These are phyloP conservation scores for Acanthosepion pharaonis DNA, from an alignment of 2,888 invertebrate genomes.

Conservation along the genomic window DNA sequence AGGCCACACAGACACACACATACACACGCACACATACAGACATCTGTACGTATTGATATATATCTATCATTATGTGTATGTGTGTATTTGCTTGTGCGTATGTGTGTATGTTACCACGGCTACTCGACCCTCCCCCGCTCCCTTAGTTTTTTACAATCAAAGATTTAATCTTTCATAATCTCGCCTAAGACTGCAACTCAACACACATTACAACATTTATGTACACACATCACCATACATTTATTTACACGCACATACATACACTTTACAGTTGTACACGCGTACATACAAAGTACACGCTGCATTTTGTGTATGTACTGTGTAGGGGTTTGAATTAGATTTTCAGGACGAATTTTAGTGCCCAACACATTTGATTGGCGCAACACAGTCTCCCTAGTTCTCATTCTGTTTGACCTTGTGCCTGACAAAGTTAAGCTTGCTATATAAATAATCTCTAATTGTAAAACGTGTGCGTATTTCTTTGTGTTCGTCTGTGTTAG, in stretches of 20 bases:
- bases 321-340: too few species aligned
- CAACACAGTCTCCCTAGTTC: neutral
- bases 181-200: too few species aligned
- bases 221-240: neutral
- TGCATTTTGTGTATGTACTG: too few species aligned
- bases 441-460: too few species aligned
- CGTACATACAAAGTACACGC: neutral
- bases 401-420: neutral
- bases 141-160: too few species aligned
- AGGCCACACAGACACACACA: too few species aligned
- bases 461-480: too few species aligned
- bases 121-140: neutral
- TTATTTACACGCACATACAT: neutral
- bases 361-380: neutral
- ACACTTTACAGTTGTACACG: neutral
- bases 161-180: too few species aligned
- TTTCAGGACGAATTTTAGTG: neutral
- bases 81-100: neutral
- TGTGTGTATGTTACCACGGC: neutral
- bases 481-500: too few species aligned
- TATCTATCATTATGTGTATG: neutral
- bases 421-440: too few species aligned
- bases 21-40: too few species aligned
- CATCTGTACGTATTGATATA: too few species aligned
- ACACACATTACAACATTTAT: neutral